These are phyloP conservation scores for Sprattus sprattus DNA, from an alignment of 2,113 vertebrate species.

Conservation along the genomic window DNA sequence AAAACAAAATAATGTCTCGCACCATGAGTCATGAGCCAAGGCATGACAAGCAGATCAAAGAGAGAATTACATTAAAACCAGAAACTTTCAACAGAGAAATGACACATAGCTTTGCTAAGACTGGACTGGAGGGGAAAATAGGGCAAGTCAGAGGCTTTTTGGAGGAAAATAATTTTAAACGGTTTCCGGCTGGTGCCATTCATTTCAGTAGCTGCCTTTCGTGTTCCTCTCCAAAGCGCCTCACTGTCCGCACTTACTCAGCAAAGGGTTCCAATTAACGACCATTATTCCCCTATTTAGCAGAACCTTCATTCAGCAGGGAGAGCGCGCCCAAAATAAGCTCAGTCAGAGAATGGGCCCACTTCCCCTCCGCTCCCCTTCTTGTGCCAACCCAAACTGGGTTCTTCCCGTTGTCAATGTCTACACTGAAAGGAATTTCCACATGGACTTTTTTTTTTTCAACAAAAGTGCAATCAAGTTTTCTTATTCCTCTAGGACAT, in stretches of 20 bases:
- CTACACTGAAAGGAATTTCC: not conserved
- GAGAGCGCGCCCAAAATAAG: not conserved
- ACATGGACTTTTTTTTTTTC: not conserved
- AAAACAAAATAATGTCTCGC: not conserved
- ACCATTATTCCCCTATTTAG: not conserved
- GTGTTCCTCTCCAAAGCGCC: not conserved
- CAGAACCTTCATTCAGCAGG: not conserved
- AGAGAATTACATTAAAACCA: not conserved
- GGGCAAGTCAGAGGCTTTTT: conserved; percentile 12
- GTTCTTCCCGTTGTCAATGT: not conserved
- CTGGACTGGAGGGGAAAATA: not conserved
- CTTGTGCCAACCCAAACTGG: not conserved
- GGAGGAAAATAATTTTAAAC: conserved; percentile 32
- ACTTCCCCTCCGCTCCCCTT: not conserved
- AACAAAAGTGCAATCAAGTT: not conserved
- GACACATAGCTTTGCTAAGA: not conserved
- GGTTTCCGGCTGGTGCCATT: conserved; percentile 30
- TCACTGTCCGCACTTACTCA: not conserved
- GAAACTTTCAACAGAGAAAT: not conserved
- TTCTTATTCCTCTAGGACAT: not conserved
- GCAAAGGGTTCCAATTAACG: conserved; percentile 5
- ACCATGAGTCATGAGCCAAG: not conserved
- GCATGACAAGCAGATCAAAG: not conserved
- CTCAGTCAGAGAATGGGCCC: not conserved
- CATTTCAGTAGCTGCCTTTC: conserved; percentile 6